These are phyloP conservation scores for Mixornis gularis DNA, from an alignment of 2,113 vertebrate species.

Conservation along the genomic window DNA sequence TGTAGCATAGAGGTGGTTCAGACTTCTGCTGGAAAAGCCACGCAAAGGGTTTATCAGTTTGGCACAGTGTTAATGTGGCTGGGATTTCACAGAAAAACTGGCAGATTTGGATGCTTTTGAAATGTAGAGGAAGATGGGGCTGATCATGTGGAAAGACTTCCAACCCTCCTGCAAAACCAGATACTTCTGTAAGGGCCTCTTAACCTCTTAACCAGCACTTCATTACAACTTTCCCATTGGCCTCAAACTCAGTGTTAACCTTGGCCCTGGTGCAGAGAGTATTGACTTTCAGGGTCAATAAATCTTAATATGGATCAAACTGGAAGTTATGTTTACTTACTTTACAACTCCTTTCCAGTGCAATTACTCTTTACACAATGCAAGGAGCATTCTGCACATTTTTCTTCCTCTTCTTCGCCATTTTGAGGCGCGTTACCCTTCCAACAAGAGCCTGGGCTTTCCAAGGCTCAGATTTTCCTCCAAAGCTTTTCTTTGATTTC, in stretches of 20 bases:
- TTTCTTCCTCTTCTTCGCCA: not conserved
- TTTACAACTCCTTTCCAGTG: constrained; percentile 25
- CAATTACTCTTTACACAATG: constrained; percentile 42
- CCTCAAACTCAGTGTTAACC: constrained; percentile 43
- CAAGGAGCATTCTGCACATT: constrained; percentile 15
- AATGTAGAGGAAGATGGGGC: not conserved
- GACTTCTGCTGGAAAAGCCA: not conserved
- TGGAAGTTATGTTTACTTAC: constrained; percentile 51
- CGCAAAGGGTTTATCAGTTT: not conserved
- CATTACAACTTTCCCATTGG: constrained; percentile 23
- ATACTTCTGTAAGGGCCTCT: not conserved
- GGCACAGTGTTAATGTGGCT: not conserved
- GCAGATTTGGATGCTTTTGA: not conserved
- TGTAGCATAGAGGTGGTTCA: not conserved
- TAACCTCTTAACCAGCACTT: constrained; percentile 14
- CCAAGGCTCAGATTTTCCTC: not conserved
- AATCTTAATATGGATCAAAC: constrained; percentile 54
- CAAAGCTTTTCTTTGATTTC: not conserved
- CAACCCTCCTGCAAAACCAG: not conserved
- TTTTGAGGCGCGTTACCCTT: not conserved
- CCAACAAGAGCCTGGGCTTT: not conserved
- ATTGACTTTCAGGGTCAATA: constrained; percentile 58
- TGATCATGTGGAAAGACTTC: not conserved
- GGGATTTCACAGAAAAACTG: not conserved
- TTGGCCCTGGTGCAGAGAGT: constrained; percentile 23